Conservation (phyloP, 2,888 invertebrate genomes). For the Parelbella ahira region DNA sequence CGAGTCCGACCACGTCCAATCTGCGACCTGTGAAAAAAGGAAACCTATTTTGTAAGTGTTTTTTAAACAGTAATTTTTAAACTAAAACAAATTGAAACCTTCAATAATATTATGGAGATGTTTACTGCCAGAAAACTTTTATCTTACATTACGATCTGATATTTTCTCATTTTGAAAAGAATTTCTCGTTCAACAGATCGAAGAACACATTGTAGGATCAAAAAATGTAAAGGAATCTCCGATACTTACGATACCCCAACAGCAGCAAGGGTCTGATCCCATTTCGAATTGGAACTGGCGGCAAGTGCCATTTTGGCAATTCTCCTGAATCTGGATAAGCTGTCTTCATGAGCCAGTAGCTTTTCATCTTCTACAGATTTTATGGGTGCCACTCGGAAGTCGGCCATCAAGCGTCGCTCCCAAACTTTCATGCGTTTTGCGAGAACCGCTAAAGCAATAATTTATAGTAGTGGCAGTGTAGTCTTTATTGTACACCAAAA, state of each 20-base stretch:
- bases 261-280: constrained; percentile 85
- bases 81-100: too few relatives aligned
- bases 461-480: too few relatives aligned
- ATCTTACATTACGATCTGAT: too few relatives aligned
- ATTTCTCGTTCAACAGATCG: too few relatives aligned
- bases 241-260: constrained; percentile 77
- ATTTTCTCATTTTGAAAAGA: too few relatives aligned
- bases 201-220: too few relatives aligned
- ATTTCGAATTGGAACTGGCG: constrained; percentile 85
- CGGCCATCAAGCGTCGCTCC: constrained; percentile 93
- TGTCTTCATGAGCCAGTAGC: constrained; percentile 73
- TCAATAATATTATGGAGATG: too few relatives aligned
- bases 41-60: too few relatives aligned
- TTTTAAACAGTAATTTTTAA: too few relatives aligned
- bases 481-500: too few relatives aligned
- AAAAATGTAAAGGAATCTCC: too few relatives aligned
- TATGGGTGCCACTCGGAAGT: constrained; percentile 91
- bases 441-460: constrained; percentile 81
- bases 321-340: constrained; percentile 85
- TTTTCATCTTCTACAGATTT: constrained; percentile 77
- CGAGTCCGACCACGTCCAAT: constrained; percentile 88
- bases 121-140: too few relatives aligned
- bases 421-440: constrained; percentile 90
- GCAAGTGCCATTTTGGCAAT: constrained; percentile 87
- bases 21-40: constrained; percentile 63